phyloP scores from a whole-genome alignment of 2,113 vertebrate species.

The Arizona elegans region DNA sequence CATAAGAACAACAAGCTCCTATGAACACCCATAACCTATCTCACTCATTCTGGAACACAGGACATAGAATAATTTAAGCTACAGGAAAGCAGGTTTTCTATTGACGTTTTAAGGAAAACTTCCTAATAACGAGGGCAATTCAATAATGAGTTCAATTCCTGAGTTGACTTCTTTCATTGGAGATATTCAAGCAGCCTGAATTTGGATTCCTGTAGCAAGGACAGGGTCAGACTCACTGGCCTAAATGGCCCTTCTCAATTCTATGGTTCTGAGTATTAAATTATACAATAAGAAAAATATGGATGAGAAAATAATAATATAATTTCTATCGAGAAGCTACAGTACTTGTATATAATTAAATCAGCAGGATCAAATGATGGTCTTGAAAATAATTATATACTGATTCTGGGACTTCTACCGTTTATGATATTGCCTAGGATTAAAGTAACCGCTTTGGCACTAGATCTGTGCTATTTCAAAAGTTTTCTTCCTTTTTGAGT shows the following conservation, averaged over 20 bases:
- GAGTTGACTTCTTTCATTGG: background rate
- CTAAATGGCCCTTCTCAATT: background rate
- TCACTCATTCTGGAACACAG: background rate
- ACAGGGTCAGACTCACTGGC: background rate
- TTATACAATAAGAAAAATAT: background rate
- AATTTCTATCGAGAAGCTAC: background rate
- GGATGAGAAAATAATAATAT: background rate
- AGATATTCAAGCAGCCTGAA: background rate
- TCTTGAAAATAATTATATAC: background rate
- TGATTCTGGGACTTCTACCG: background rate
- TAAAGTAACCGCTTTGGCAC: background rate
- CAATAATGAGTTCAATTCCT: background rate
- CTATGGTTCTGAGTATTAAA: background rate
- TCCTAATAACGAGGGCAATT: background rate
- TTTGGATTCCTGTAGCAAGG: background rate
- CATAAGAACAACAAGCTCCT: background rate
- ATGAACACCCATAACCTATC: background rate
- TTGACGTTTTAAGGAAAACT: background rate
- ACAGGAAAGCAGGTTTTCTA: background rate
- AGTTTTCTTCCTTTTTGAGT: background rate
- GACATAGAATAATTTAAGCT: background rate
- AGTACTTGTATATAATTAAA: background rate
- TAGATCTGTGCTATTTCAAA: background rate
- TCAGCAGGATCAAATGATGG: background rate
- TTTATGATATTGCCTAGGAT: background rate